Evolutionary conservation across 2,797 vertebrate species (phyloP), one percentile per base, ranked within the genome.

Genomic region (Spinus pinus): DNA sequence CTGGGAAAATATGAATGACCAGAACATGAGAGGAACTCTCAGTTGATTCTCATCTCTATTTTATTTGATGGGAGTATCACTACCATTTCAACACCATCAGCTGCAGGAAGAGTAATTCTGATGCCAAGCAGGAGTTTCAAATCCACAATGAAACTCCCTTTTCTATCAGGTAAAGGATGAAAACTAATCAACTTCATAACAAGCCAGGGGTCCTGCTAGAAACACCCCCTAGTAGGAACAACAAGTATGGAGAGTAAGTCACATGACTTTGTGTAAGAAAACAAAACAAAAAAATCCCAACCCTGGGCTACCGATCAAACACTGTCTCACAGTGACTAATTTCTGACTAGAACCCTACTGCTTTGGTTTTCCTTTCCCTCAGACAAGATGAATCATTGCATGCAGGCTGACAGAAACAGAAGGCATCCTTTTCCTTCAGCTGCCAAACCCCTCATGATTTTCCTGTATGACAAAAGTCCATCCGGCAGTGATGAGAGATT

Each of bases 321-420:
- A 30, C 78, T 54, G 53, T 93, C 79, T 91, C 35, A 20, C 49
- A 54, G 90, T 87, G 94, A 96, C 72, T 92, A 81, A 95, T 94
- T 95, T 96, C 94, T 93, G 77, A 94, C 95, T 89, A 78, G 81
- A 97, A 91, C 91, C 88, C 96, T 84, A 83, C 89, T 95, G 96
- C 86, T 93, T 94, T 69, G 71, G 83, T 93, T 95, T 96, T 97
- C 92, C 88, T 97, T 96, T 96, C 88, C 89, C 93, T 97, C 94
- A 93, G 93, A 96, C 37, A 13, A 94, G 83, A 94, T 94, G 95
- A 97, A 94, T 94, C 96, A 95, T 85, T 77, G 83, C 1, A 14
- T 75, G 65, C 92, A 88, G 88, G 70, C 90, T 89, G 77, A 94
- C 71, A 90, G 86, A 90, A 94, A 92, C 50, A 95, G 74, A 86